Evolutionary conservation across 2,113 vertebrate species (phyloP), one percentile per base, ranked within the genome.

Genomic region (Camelus bactrianus): DNA sequence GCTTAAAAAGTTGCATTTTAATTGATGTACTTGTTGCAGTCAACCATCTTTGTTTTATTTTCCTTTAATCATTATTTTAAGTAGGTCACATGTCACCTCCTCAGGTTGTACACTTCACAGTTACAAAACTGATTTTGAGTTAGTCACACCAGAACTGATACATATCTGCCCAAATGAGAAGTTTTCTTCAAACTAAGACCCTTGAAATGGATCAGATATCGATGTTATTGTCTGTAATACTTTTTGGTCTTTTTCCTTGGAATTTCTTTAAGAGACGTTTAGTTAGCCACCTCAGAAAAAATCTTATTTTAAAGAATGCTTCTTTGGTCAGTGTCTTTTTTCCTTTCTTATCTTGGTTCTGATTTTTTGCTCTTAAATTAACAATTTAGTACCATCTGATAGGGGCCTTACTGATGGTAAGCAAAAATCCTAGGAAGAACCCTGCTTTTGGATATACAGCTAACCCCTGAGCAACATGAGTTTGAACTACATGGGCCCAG

Each of bases 211-310:
- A 35, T 75, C 81, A 92, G 6, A 76, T 94, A 62, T 42, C 28
- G 42, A 7, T 83, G 64, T 28, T 30, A 15, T 90, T 80, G 30
- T 92, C n/a, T 48, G 64, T 77, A 77, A 30, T 82, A 85, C 4
- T 38, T 90, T 93, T 76, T 93, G 26, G 5, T 94, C 19, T 26
- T 92, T 94, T 93, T 84, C 20, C 54, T 94, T 84, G 42, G 67
- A 75, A 64, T 92, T 94, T 20, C 56, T 95, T 94, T 94, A 95
- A 77, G 69, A 95, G 30, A 80, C 22, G 52, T 89, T 92, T 70
- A 91, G 38, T 83, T 26, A 89, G n/a, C 48, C 22, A 56, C 19
- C 42, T 52, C 20, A 69, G 83, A 92, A 91, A 94, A 80, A 94
- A 80, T 85, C 56, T 91, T 77, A 75, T 20, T 89, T 89, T 80